phyloP scores from a whole-genome alignment of 2,888 invertebrate genomes.

The Mesochorus sp. region DNA sequence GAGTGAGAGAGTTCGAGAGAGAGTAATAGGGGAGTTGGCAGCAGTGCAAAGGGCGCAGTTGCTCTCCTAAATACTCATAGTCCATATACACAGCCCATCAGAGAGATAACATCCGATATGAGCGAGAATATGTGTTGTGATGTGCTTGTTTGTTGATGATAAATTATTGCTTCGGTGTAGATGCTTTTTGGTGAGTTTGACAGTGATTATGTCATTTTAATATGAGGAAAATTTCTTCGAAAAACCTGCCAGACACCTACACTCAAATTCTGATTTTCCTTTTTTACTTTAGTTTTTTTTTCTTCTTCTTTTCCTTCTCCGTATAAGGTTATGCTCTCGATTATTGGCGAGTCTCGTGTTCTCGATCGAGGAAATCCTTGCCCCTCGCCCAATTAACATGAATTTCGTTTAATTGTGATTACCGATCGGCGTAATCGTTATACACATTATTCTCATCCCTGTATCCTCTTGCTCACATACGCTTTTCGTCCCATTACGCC shows the following conservation, averaged over 20 bases:
- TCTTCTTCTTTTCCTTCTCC: background rate
- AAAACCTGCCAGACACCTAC: background rate
- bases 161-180: constrained; percentile 76
- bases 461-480: background rate
- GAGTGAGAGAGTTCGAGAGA: constrained; percentile 8
- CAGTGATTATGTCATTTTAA: background rate
- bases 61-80: constrained; percentile 33
- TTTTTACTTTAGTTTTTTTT: background rate
- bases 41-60: constrained; percentile 62
- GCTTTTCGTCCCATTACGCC: background rate
- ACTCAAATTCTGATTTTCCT: background rate
- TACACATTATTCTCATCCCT: too few species aligned
- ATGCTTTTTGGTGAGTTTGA: constrained; percentile 79
- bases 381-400: constrained; percentile 57
- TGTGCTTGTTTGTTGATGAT: constrained; percentile 77
- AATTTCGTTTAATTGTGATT: constrained; percentile 52
- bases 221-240: background rate
- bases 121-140: constrained; percentile 70
- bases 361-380: too few species aligned
- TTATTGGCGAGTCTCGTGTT: constrained; percentile 58
- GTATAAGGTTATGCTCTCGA: constrained; percentile 57
- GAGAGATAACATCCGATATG: constrained; percentile 54
- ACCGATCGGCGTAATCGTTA: too few species aligned
- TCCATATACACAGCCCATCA: constrained; percentile 13
- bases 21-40: constrained; percentile 54